Evolutionary conservation across 2,113 vertebrate species (phyloP).

Genomic region (Pteropus alecto): DNA sequence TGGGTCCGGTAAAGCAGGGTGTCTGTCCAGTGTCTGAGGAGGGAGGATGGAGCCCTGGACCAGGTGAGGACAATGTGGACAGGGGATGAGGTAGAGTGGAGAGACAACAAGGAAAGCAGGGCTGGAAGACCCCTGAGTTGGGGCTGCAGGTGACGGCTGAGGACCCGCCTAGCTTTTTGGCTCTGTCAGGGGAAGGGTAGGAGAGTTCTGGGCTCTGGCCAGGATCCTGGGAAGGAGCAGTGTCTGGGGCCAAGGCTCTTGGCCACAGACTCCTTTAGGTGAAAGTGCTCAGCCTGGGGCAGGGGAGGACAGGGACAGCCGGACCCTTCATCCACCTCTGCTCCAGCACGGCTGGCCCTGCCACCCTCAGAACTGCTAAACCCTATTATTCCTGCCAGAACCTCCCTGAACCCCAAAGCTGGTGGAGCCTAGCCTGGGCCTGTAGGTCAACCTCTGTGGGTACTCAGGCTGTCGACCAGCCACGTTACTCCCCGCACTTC

Average conservation of each 20-base stretch:
- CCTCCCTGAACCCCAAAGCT: rapidly evolving
- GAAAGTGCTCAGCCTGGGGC: not conserved
- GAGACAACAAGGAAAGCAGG: not conserved
- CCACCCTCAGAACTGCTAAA: not conserved
- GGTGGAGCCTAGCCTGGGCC: not conserved
- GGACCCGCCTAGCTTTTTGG: not conserved
- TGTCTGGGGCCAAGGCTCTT: not conserved
- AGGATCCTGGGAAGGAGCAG: not conserved
- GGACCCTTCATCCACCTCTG: not conserved
- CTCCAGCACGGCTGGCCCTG: rapidly evolving
- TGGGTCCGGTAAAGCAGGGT: not conserved
- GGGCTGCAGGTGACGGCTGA: not conserved
- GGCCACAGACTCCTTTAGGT: not conserved
- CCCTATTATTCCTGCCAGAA: rapidly evolving
- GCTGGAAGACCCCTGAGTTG: not conserved
- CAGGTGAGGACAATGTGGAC: not conserved
- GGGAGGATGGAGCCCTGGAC: not conserved
- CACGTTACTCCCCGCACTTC: rapidly evolving
- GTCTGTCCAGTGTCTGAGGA: no score
- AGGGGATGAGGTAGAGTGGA: not conserved
- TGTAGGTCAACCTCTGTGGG: conserved; percentile 2
- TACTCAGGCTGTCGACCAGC: not conserved
- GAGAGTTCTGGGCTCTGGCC: rapidly evolving
- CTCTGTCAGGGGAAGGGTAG: rapidly evolving
- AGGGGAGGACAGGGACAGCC: rapidly evolving